phyloP scores from a whole-genome alignment of 2,888 invertebrate species.

The Drosophila falleni region DNA sequence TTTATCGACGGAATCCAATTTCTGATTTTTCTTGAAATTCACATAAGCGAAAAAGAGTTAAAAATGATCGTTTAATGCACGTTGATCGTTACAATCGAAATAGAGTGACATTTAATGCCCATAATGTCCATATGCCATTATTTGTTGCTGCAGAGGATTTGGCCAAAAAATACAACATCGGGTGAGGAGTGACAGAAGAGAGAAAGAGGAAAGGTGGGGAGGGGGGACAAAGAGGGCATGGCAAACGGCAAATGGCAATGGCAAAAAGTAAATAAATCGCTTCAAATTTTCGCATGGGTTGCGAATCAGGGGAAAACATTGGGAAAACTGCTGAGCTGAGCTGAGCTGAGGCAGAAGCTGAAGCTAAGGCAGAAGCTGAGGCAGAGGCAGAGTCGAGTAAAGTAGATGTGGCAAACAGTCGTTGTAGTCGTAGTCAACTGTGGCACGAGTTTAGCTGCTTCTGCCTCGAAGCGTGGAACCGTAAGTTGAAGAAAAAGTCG shows the following conservation, averaged over 20 bases:
- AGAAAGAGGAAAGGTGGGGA: slow-evolving; percentile 13
- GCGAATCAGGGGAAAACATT: slow-evolving; percentile 46
- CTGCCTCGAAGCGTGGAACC: slow-evolving; percentile 49
- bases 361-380: too few species aligned
- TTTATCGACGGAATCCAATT: neutral
- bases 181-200: neutral
- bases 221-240: slow-evolving; percentile 33
- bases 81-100: slow-evolving; percentile 3
- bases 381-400: slow-evolving; percentile 7
- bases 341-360: slow-evolving; percentile 21
- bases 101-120: slow-evolving; percentile 13
- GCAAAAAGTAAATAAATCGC: slow-evolving; percentile 77
- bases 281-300: slow-evolving; percentile 79
- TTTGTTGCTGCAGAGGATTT: slow-evolving; percentile 70
- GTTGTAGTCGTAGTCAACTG: neutral
- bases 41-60: neutral
- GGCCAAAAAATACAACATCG: slow-evolving; percentile 33
- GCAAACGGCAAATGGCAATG: slow-evolving; percentile 51
- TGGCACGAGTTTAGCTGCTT: slow-evolving; percentile 12
- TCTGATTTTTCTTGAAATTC: neutral
- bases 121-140: slow-evolving; percentile 67
- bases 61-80: neutral
- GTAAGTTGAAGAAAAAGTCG: slow-evolving; percentile 51
- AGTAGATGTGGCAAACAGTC: slow-evolving; percentile 7
- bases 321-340: slow-evolving; percentile 73